Percentiles rank a stretch among this genome's conserved stretches.
Evolutionary conservation across 2,113 vertebrate genomes (phyloP).

Genomic region (Coturnix japonica): DNA sequence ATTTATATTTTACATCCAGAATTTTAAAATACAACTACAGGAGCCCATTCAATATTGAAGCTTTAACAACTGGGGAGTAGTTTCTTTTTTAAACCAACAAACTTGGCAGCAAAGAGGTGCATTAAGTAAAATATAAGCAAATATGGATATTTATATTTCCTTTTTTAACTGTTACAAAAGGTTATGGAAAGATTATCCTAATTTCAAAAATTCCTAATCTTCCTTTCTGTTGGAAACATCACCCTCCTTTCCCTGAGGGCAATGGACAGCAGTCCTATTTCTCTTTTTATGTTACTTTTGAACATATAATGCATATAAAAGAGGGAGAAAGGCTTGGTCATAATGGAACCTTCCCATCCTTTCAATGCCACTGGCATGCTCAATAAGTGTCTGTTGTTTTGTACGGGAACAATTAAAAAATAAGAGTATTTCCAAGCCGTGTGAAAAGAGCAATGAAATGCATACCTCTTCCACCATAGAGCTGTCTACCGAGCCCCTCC

Average conservation of each 20-base stretch:
- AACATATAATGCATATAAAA: slow-evolving; percentile 28
- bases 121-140: neutral
- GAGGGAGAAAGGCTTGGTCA: slow-evolving; percentile 16
- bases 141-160: neutral
- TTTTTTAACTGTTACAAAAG: neutral
- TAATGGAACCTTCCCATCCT: slow-evolving; percentile 42
- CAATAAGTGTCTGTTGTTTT: slow-evolving; percentile 16
- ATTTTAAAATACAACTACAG: slow-evolving; percentile 6
- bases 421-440: slow-evolving; percentile 32
- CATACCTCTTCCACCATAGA: neutral
- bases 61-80: neutral
- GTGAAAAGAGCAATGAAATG: neutral
- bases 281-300: slow-evolving; percentile 12
- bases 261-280: neutral
- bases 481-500: slow-evolving; percentile 1
- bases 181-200: neutral
- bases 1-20: slow-evolving; percentile 48
- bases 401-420: slow-evolving; percentile 37
- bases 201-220: neutral
- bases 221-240: slow-evolving; percentile 3
- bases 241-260: slow-evolving; percentile 10
- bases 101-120: neutral
- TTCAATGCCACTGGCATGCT: slow-evolving; percentile 24
- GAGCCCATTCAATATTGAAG: neutral
- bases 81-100: neutral